Conservation (phyloP, 1,140 invertebrate species). For the Metopolophium dirhodum region DNA sequence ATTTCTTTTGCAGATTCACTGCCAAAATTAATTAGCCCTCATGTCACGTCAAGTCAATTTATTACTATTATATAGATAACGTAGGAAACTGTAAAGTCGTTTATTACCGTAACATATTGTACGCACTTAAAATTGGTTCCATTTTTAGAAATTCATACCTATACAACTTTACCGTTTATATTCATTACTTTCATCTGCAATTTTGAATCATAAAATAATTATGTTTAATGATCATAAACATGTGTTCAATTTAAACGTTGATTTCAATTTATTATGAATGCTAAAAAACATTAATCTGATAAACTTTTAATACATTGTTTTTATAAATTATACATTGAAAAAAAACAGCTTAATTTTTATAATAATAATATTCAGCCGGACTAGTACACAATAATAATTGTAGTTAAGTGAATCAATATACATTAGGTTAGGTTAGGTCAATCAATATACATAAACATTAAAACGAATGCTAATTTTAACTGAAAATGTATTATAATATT, state of each 20-base stretch:
- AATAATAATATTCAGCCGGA: background rate
- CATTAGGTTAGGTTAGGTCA: too few species aligned
- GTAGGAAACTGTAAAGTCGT: background rate
- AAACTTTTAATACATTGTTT: background rate
- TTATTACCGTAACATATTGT: conserved; percentile 37
- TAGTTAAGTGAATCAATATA: background rate
- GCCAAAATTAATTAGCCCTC: conserved; percentile 40
- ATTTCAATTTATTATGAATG: background rate
- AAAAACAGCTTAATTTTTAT: background rate
- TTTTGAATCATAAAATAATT: background rate
- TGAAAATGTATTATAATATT: background rate
- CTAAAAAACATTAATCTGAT: background rate
- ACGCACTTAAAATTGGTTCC: conserved; percentile 25
- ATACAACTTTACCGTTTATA: background rate
- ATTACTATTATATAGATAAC: conserved; percentile 36
- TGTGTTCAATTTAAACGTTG: background rate
- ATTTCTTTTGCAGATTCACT: background rate
- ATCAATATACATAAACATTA: background rate
- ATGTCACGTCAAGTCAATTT: conserved; percentile 39
- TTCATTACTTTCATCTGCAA: background rate
- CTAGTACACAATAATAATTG: background rate
- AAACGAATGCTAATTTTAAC: background rate
- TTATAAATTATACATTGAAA: background rate
- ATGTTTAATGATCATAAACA: background rate
- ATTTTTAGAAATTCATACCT: conserved; percentile 15